Conservation (phyloP, 2,888 invertebrate species). For the Drosophila rellima region DNA sequence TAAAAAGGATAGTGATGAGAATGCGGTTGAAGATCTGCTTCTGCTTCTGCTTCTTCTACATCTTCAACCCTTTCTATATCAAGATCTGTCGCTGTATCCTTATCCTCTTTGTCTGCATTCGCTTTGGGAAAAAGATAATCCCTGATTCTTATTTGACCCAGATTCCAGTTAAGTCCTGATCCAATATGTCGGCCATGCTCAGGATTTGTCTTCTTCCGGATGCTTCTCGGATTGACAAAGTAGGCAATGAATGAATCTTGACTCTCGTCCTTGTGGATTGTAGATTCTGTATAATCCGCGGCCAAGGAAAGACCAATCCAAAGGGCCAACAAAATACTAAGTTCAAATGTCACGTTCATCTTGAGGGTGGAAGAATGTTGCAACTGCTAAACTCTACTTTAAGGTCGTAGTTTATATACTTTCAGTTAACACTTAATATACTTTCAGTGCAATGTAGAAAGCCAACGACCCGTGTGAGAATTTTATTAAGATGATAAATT, state of each 20-base stretch:
- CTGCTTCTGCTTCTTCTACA: not conserved
- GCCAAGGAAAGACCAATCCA: slow-evolving; percentile 20
- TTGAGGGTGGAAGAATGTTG: slow-evolving; percentile 12
- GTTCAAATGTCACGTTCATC: slow-evolving; percentile 30
- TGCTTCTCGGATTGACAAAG: not conserved
- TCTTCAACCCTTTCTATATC: not conserved
- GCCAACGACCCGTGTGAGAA: not conserved
- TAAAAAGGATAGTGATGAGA: no score
- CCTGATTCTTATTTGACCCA: not conserved
- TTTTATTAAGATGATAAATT: not conserved
- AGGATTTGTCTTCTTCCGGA: not conserved
- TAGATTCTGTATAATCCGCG: not conserved
- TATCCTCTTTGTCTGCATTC: not conserved
- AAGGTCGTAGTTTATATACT: slow-evolving; percentile 30
- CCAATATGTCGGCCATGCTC: slow-evolving; percentile 5
- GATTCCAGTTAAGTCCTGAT: slow-evolving; percentile 3
- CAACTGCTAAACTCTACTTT: slow-evolving; percentile 29
- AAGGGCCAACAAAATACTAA: slow-evolving; percentile 37
- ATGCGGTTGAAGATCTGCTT: not conserved
- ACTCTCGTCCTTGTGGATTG: not conserved
- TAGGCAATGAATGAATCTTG: not conserved
- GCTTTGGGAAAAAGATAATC: slow-evolving; percentile 1
- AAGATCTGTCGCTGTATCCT: not conserved
- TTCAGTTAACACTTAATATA: not conserved
- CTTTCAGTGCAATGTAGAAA: slow-evolving; percentile 1